These are phyloP conservation scores for Epinephelus awoara DNA, from an alignment of 2,797 vertebrate genomes.

Conservation along the genomic window DNA sequence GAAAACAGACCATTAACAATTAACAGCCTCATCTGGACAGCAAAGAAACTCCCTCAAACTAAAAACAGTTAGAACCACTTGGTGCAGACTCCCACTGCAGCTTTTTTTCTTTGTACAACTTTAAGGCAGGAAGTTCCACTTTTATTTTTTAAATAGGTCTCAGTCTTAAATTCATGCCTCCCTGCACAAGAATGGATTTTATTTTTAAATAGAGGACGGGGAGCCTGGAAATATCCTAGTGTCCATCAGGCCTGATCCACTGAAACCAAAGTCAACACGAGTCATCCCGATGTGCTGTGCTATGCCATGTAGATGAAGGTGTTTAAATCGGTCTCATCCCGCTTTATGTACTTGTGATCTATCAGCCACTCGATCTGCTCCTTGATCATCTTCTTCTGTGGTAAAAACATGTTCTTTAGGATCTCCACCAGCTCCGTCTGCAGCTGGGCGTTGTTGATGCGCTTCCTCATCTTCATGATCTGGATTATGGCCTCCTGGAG, in stretches of 20 bases:
- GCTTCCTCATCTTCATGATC: constrained; percentile 99
- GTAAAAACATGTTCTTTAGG: constrained; percentile 99
- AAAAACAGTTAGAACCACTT: constrained; percentile 68
- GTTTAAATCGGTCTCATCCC: constrained; percentile 98
- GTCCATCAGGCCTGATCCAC: constrained; percentile 77
- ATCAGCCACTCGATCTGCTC: constrained; percentile 99
- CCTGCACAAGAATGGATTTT: constrained; percentile 61
- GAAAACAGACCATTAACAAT: constrained; percentile 41
- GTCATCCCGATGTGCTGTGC: constrained; percentile 54
- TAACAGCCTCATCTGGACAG: constrained; percentile 53
- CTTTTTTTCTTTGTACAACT: constrained; percentile 65
- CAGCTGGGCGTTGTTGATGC: constrained; percentile 99
- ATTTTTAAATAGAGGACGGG: constrained; percentile 69
- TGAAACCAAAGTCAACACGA: constrained; percentile 50
- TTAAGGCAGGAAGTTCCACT: constrained; percentile 79
- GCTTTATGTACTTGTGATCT: constrained; percentile 99
- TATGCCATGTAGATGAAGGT: constrained; percentile 99
- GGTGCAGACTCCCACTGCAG: constrained; percentile 58
- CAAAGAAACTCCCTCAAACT: constrained; percentile 49
- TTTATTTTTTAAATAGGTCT: constrained; percentile 64
- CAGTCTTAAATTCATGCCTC: constrained; percentile 74
- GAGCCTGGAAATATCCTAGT: constrained; percentile 73
- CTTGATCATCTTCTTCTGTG: constrained; percentile 99
- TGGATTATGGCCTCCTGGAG: constrained; percentile 98
- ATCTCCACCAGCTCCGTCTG: constrained; percentile 99